Evolutionary conservation across 2,888 invertebrate genomes (phyloP).

Genomic region (Lissocephala sabroskyi): DNA sequence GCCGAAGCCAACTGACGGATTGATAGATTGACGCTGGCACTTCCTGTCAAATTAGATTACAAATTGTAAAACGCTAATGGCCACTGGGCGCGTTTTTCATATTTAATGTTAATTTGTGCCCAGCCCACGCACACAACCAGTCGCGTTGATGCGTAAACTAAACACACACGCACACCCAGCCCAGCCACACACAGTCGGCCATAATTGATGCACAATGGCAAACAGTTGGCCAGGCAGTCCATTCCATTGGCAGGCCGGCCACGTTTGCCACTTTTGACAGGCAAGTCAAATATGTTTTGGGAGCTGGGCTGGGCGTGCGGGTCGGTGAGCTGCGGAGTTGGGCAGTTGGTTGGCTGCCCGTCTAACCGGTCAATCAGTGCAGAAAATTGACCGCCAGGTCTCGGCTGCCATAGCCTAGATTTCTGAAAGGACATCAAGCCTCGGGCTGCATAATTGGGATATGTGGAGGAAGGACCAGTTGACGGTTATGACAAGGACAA

Average conservation of each 20-base stretch:
- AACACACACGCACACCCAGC: slow-evolving; percentile 1
- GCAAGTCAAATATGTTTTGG: no score
- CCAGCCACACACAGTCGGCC: slow-evolving; percentile 9
- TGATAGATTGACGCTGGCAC: no score
- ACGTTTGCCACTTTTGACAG: no score
- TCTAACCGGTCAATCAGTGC: slow-evolving; percentile 41
- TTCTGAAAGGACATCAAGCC: no score
- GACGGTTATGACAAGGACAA: no score
- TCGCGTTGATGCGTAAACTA: not conserved
- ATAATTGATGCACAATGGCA: slow-evolving; percentile 39
- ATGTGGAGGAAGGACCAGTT: no score
- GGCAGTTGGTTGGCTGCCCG: slow-evolving; percentile 20
- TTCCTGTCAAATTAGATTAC: slow-evolving; percentile 31
- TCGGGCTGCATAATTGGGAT: no score
- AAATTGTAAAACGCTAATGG: slow-evolving; percentile 23
- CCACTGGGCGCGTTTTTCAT: slow-evolving; percentile 13
- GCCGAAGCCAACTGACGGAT: no score
- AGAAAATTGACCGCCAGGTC: slow-evolving; percentile 22
- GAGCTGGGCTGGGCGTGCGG: no score
- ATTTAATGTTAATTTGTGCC: no score
- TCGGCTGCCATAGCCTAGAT: not conserved
- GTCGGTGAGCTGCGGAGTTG: no score
- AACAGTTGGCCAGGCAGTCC: slow-evolving; percentile 27
- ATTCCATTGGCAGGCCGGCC: slow-evolving; percentile 8
- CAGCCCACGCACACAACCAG: not conserved